Percentiles rank a stretch among this genome's conserved stretches.
phyloP scores from a whole-genome alignment of 2,797 vertebrate species.

The Lepidocolaptes lacrymiger region DNA sequence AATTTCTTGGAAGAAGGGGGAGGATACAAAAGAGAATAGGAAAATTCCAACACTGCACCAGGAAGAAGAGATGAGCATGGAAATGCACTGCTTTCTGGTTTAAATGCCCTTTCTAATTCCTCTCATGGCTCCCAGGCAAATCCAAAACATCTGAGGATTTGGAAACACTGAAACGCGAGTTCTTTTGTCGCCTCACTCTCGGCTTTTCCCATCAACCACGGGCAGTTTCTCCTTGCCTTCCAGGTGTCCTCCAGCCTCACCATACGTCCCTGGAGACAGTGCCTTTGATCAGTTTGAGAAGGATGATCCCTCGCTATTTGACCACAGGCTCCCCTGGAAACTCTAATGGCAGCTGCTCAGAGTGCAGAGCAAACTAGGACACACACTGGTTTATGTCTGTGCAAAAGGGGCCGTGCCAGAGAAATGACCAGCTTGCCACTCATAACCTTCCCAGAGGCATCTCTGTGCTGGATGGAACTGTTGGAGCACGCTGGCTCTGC shows the following conservation, averaged over 20 bases:
- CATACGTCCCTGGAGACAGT: neutral
- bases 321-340: slow-evolving; percentile 19
- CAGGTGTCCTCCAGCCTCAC: slow-evolving; percentile 43
- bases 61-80: slow-evolving; percentile 40
- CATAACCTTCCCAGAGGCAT: slow-evolving; percentile 68
- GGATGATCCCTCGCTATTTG: slow-evolving; percentile 34
- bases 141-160: slow-evolving; percentile 54
- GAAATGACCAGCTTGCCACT: slow-evolving; percentile 44
- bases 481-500: neutral
- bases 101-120: slow-evolving; percentile 37
- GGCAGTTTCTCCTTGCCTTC: slow-evolving; percentile 34
- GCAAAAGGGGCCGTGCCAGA: slow-evolving; percentile 54
- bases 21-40: slow-evolving; percentile 25
- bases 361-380: slow-evolving; percentile 52
- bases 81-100: slow-evolving; percentile 68
- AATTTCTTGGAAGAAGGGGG: slow-evolving; percentile 38
- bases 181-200: neutral
- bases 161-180: neutral
- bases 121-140: slow-evolving; percentile 38
- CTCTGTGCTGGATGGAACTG: slow-evolving; percentile 55
- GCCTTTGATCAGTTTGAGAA: slow-evolving; percentile 9
- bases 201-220: neutral
- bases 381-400: slow-evolving; percentile 45
- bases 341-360: slow-evolving; percentile 9
- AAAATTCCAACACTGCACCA: slow-evolving; percentile 51